Percentiles rank a stretch among this genome's conserved stretches.
Conservation (phyloP, 2,113 vertebrate genomes). For the Tauraco erythrolophus region DNA sequence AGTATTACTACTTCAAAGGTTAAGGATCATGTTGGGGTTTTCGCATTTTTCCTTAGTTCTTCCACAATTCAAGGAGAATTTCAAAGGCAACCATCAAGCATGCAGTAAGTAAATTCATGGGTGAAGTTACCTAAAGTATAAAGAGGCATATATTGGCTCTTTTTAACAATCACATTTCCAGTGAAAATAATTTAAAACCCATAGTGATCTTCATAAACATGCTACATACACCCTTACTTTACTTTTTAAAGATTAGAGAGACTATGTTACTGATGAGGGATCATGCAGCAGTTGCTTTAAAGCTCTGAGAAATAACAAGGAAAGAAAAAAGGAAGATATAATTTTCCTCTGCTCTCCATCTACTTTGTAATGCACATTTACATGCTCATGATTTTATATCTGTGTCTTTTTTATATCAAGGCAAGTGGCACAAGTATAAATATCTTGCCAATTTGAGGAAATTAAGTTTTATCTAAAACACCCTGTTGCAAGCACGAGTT, state of each 20-base stretch:
- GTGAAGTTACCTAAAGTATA: background rate
- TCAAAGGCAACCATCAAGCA: background rate
- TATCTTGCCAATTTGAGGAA: background rate
- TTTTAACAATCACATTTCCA: background rate
- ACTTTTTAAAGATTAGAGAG: background rate
- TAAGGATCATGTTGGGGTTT: fast-evolving
- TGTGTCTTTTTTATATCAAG: background rate
- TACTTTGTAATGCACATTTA: background rate
- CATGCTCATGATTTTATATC: background rate
- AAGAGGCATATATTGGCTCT: background rate
- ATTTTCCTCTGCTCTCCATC: background rate
- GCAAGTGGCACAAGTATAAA: background rate
- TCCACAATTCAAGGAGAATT: background rate
- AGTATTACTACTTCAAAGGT: background rate
- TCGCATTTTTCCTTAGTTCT: background rate
- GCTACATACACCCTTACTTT: background rate
- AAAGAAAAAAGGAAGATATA: background rate
- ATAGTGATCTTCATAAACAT: background rate
- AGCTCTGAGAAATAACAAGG: background rate
- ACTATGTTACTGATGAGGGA: background rate
- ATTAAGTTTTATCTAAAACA: background rate
- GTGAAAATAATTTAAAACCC: background rate
- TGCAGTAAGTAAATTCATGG: background rate
- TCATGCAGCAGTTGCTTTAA: background rate
- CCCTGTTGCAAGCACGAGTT: background rate